Evolutionary conservation across 1,140 invertebrate species (phyloP), one percentile per base, ranked within the genome.

Genomic region (Calliphora vicina): DNA sequence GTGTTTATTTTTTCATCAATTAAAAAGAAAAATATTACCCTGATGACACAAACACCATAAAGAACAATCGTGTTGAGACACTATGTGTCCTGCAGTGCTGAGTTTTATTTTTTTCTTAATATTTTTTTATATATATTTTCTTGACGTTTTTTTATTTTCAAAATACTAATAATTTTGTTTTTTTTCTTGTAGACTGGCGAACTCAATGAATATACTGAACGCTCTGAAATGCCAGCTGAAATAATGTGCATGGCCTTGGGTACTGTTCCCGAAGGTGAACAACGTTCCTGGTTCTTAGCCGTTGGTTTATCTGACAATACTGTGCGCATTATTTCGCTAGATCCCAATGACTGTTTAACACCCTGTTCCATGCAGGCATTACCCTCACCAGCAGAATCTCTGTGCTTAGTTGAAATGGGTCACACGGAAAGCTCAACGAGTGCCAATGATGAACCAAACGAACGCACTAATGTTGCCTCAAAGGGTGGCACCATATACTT

Each of bases 221-320:
- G 97, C 15, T 98, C 99, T 86, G 97, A 99, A 88, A 97, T 99
- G 95, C 96, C 97, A 8, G 95, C 96, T 1, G 98, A 99, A 90
- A 98, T 99, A 1, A 96, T 99, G 84, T 99, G 99, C 86, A 99
- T 99, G 99, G 98, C 97, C 0, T 89, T 99, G 42, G 98, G 97
- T 1, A 97, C 97, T 81, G 98, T 99, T 0, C 97, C 98, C 0
- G 93, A 95, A 17, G 98, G 98, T 26, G 99, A 99, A 91, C 97
- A 99, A 86, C 92, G 98, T 84, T 98, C 97, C 1, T 95, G 98
- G 92, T 99, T 99, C 89, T 93, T 99, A 82, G 98, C 98, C 84
- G 98, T 99, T 15, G 99, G 99, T 15, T 92, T 99, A 10, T 94
- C 97, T 35, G 99, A 99, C 86, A 98, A 98, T 86, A 99, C 99